Conservation (phyloP, 2,797 vertebrate species). For the Ceryle rudis region DNA sequence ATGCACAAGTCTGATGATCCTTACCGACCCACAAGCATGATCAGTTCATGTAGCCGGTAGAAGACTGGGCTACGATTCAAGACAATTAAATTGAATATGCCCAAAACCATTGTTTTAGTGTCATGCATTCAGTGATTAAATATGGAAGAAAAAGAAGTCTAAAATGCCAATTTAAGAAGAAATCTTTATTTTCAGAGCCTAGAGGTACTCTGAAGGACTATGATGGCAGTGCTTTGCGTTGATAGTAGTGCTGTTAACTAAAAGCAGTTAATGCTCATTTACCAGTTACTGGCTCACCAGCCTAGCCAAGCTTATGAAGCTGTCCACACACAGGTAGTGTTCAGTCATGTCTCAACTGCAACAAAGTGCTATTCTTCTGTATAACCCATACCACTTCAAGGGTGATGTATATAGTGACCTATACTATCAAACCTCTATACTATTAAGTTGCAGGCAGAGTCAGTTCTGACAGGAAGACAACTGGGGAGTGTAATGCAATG, state of each 20-base stretch:
- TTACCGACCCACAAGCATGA: not conserved
- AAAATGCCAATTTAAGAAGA: not conserved
- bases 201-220: not conserved
- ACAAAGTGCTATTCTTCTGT: fast-evolving
- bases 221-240: not conserved
- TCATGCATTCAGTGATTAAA: not conserved
- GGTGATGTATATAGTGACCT: fast-evolving
- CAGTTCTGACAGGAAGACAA: not conserved
- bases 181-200: not conserved
- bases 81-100: not conserved
- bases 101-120: not conserved
- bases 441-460: not conserved
- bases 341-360: not conserved
- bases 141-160: not conserved
- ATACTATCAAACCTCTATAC: not conserved
- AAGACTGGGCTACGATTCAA: not conserved
- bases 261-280: not conserved
- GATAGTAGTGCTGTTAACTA: not conserved
- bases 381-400: not conserved
- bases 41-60: not conserved
- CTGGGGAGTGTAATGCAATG: not conserved
- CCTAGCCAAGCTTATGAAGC: not conserved
- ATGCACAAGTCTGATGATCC: not conserved
- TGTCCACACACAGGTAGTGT: not conserved
- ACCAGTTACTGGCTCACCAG: not conserved